phyloP scores from a whole-genome alignment of 2,797 vertebrate genomes.

The Eupleurogrammus muticus region DNA sequence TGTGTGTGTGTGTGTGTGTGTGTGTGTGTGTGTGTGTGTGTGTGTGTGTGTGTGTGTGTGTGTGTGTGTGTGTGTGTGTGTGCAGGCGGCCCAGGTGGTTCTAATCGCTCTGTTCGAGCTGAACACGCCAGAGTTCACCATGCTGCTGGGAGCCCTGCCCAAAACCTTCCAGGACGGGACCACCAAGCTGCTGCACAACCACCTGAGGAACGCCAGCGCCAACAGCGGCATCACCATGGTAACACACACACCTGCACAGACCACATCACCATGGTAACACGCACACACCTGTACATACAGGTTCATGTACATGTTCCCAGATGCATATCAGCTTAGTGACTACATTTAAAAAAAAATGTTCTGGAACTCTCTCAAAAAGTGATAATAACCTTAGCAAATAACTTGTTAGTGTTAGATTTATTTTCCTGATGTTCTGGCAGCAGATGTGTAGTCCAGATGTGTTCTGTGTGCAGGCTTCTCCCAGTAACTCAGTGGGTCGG shows the following conservation, averaged over 20 bases:
- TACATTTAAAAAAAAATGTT: too few relatives aligned
- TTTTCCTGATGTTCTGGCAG: not conserved
- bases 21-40: conserved; percentile 20
- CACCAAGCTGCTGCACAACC: conserved; percentile 95
- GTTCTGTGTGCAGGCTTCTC: conserved; percentile 84
- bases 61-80: conserved; percentile 39
- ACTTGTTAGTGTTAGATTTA: too few relatives aligned
- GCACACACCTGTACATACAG: not conserved
- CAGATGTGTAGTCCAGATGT: not conserved
- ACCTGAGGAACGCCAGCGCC: conserved; percentile 93
- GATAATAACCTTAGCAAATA: too few relatives aligned
- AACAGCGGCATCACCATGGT: conserved; percentile 77
- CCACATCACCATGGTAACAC: conserved; percentile 5
- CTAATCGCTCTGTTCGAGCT: conserved; percentile 95
- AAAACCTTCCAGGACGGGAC: conserved; percentile 99
- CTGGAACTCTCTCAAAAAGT: too few relatives aligned
- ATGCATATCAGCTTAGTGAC: too few relatives aligned
- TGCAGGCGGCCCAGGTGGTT: conserved; percentile 93
- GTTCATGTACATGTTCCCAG: not conserved
- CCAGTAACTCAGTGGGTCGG: conserved; percentile 89
- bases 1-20: not conserved
- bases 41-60: conserved; percentile 29
- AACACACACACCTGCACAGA: conserved; percentile 60
- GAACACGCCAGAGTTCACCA: conserved; percentile 97
- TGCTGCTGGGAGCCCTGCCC: conserved; percentile 95